phyloP scores from a whole-genome alignment of 2,888 invertebrate genomes.

The Syrista parreyssii region DNA sequence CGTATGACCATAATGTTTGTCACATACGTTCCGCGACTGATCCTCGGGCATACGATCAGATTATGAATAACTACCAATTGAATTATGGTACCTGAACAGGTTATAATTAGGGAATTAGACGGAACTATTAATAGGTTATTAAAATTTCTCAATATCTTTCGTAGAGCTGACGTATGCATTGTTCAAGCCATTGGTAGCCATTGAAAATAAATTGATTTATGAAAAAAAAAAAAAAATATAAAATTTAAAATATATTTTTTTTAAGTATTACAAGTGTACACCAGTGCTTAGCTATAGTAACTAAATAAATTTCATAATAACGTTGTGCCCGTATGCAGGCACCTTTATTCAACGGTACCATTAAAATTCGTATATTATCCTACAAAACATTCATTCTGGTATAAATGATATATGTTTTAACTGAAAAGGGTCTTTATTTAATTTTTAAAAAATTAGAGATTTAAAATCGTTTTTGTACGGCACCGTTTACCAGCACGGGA shows the following conservation, averaged over 20 bases:
- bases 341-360: neutral
- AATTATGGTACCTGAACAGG: neutral
- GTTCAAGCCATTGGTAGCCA: neutral
- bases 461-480: neutral
- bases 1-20: slow-evolving; percentile 48
- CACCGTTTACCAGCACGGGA: neutral
- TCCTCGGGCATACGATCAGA: neutral
- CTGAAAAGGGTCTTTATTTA: neutral
- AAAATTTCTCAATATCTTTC: neutral
- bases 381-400: neutral
- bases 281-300: neutral
- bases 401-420: neutral
- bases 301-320: neutral
- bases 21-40: slow-evolving; percentile 30
- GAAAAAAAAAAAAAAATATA: too few species aligned
- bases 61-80: neutral
- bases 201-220: neutral
- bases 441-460: neutral
- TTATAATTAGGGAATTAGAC: neutral
- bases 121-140: neutral
- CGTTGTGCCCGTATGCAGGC: neutral
- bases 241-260: neutral
- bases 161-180: neutral
- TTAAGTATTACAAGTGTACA: neutral
- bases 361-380: neutral